Evolutionary conservation across 2,888 invertebrate species (phyloP).

Genomic region (Nomada fucata): DNA sequence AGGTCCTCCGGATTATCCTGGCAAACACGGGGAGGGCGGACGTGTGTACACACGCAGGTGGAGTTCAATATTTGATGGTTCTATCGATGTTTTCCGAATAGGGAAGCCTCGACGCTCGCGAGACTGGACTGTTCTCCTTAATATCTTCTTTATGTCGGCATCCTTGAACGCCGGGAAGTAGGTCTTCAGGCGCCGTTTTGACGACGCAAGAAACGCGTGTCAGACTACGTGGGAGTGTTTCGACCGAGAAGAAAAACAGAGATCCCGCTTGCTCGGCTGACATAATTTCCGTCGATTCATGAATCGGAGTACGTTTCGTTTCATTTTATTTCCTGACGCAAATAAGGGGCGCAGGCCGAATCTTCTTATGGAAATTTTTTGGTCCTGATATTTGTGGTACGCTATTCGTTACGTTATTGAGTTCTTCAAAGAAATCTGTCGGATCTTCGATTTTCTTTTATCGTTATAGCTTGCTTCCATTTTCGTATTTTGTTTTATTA

Average conservation of each 20-base stretch:
- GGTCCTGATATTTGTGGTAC: no score
- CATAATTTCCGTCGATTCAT: neutral
- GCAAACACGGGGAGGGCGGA: neutral
- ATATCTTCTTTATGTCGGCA: constrained; percentile 34
- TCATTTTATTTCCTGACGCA: no score
- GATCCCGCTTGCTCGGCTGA: neutral
- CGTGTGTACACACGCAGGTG: neutral
- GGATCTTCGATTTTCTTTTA: no score
- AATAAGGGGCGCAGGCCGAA: neutral
- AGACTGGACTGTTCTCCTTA: constrained; percentile 6
- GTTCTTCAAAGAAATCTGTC: no score
- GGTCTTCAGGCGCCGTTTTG: constrained; percentile 55
- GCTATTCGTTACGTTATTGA: no score
- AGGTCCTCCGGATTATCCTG: constrained; percentile 3
- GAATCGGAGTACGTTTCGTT: neutral
- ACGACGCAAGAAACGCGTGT: constrained; percentile 35
- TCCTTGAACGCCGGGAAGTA: constrained; percentile 49
- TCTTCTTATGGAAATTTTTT: no score
- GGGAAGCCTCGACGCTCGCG: neutral
- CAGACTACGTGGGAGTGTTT: neutral
- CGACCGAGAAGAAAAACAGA: constrained; percentile 26
- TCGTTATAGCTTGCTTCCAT: no score
- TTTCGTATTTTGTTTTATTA: no score
- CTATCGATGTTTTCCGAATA: neutral
- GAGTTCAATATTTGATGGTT: constrained; percentile 11